Percentiles rank a stretch among this genome's conserved stretches.
These are phyloP conservation scores for Oreocharis arfaki DNA, from an alignment of 2,113 vertebrate species.

Conservation along the genomic window DNA sequence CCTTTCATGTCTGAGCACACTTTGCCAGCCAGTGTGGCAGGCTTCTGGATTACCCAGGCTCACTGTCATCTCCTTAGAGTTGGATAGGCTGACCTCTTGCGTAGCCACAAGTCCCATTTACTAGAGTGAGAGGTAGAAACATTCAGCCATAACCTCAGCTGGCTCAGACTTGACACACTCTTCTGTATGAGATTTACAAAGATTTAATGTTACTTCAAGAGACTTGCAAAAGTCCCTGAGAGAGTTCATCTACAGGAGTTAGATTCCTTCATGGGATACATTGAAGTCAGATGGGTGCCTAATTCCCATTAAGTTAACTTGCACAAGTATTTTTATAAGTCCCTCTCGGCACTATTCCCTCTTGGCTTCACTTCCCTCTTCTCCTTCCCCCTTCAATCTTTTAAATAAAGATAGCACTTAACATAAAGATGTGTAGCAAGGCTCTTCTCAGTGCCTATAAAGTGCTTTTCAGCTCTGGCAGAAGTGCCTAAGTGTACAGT, in stretches of 20 bases:
- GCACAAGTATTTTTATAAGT: background rate
- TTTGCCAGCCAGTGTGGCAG: background rate
- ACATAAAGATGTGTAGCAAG: slow-evolving; percentile 1
- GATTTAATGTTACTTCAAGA: background rate
- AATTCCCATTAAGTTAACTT: slow-evolving; percentile 22
- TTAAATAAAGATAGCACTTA: slow-evolving; percentile 36
- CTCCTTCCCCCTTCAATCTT: background rate
- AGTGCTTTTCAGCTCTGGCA: slow-evolving; percentile 23
- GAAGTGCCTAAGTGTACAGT: background rate
- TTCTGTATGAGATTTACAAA: background rate
- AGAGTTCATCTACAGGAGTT: background rate
- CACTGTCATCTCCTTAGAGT: background rate
- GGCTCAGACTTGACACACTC: background rate
- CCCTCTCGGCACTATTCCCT: background rate
- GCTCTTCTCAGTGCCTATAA: background rate
- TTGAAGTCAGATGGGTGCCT: background rate
- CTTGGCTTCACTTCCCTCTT: slow-evolving; percentile 3
- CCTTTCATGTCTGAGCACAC: background rate
- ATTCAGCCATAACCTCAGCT: background rate
- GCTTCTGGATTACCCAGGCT: background rate
- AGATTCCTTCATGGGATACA: background rate
- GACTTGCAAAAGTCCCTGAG: background rate
- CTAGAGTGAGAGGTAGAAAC: background rate
- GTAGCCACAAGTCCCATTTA: background rate
- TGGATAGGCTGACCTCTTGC: background rate